Evolutionary conservation across 2,797 vertebrate species (phyloP), one percentile per base, ranked within the genome.

Genomic region (Xiphorhynchus erythropygius): DNA sequence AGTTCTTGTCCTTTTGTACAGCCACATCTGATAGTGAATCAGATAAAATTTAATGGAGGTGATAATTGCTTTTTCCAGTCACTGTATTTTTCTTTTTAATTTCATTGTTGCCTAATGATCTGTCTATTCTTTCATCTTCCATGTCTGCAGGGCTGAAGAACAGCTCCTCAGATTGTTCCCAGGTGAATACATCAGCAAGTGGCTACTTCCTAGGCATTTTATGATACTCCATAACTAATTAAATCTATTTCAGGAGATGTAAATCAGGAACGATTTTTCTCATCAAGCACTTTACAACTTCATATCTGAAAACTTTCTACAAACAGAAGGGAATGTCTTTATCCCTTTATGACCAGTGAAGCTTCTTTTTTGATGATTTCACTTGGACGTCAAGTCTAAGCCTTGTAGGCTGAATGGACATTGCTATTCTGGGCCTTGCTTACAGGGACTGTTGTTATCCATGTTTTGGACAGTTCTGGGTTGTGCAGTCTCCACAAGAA

Each of bases 51-150:
- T 95, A 95, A 92, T 82, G 44, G 93, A 86, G 47, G 55, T 65
- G 64, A 86, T 96, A 94, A 97, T 95, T 92, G 84, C 50, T 89
- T 89, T 89, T 71, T 46, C 44, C 25, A 62, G 30, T 94, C 55
- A 37, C 24, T 74, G 55, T 93, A 87, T 87, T 91, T 85, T 96
- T 90, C 86, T 76, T 90, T 94, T 94, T 86, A 95, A 97, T 96
- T 97, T 97, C 73, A 89, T 93, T 95, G 79, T 91, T 96, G 89
- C 65, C 67, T 96, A 95, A 96, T 94, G 93, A 93, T 95, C 80
- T 96, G 62, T 84, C 84, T 91, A 30, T 89, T 88, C 69, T 96
- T 96, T 96, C 78, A 91, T 94, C 81, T 83, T 17, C 8, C 27
- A 15, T 55, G 44, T 91, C 87, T 91, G 24, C 69, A 80, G 60